These are phyloP conservation scores for Stegana nigrithorax DNA, from an alignment of 2,888 invertebrate genomes.

Conservation along the genomic window DNA sequence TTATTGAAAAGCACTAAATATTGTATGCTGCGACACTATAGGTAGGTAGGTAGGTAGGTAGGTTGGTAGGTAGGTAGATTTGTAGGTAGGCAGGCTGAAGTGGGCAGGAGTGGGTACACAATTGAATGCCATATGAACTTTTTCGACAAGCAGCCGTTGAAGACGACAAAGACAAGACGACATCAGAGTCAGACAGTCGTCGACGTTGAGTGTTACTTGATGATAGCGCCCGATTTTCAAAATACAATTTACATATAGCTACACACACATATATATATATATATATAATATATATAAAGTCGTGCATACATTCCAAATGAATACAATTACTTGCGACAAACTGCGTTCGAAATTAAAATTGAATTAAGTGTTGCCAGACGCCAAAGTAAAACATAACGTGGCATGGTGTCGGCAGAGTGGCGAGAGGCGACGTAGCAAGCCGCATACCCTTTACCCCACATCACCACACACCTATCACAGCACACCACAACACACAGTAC, in stretches of 20 bases:
- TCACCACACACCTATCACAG: too few relatives aligned
- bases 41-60: too few relatives aligned
- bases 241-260: constrained; percentile 26
- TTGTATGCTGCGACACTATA: neutral
- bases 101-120: too few relatives aligned
- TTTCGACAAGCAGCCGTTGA: neutral
- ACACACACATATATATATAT: neutral
- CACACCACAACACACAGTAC: too few relatives aligned
- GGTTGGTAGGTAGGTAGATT: too few relatives aligned
- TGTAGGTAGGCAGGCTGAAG: too few relatives aligned
- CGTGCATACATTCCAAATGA: constrained; percentile 56
- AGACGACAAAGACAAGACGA: constrained; percentile 17
- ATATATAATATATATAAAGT: constrained; percentile 37
- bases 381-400: too few relatives aligned
- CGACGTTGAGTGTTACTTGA: neutral
- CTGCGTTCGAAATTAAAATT: constrained; percentile 59
- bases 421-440: too few relatives aligned
- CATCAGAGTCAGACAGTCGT: too few relatives aligned
- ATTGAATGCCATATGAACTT: neutral
- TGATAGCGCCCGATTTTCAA: constrained; percentile 45
- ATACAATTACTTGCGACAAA: constrained; percentile 58
- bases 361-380: constrained; percentile 42
- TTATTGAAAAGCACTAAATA: constrained; percentile 10
- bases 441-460: too few relatives aligned
- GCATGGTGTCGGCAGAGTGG: too few relatives aligned